Base-by-base conservation (phyloP, 2,888 invertebrate genomes). In the Melitaea athalia region DNA sequence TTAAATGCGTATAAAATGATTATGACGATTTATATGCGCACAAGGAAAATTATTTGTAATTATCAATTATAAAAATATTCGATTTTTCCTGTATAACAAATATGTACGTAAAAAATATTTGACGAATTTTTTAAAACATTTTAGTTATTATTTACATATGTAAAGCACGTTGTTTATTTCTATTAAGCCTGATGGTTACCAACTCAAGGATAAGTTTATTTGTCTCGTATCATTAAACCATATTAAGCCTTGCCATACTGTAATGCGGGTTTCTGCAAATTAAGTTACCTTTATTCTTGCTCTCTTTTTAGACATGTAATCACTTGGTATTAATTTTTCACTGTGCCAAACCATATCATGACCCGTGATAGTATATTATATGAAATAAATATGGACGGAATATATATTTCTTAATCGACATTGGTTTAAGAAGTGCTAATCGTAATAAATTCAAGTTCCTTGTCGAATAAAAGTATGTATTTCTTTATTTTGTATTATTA, bases 301-400 rank as follows among this genome's bases (percentile, higher is more conserved):
- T 76, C 74, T 76, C 75, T 72, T 50, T 24, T 57, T 69, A 63
- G 47, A 53, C 59, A 53, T 45, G 52, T 65, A 63, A 38, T 68
- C 62, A 64, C 42, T 67, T 33, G 53, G 69, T 70, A 55, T 70
- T 74, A 69, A 67, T 74, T 75, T 76, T 74, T 76, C 69, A 76
- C 75, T 77, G 81, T 82, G 81, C 81, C 81, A 82, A 80, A 88
- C 85, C 90, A 92, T 91, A 91, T 91, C 89, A 87, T 87, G 73
- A 85, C 87, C 86, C 85, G 88, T 87, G 88, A 89, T 89, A 87
- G 31, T 79, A 84, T 81, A 79, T 82, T 85, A 79, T 72, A 81
- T 73, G 72, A 76, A 75, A 38, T 83, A 84, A 81, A 76, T 71
- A 71, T 74, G 67, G 60, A 71, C 72, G 61, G 72, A 67, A 52